Evolutionary conservation across 1,140 invertebrate species (phyloP).

Genomic region (Hypothenemus hampei): DNA sequence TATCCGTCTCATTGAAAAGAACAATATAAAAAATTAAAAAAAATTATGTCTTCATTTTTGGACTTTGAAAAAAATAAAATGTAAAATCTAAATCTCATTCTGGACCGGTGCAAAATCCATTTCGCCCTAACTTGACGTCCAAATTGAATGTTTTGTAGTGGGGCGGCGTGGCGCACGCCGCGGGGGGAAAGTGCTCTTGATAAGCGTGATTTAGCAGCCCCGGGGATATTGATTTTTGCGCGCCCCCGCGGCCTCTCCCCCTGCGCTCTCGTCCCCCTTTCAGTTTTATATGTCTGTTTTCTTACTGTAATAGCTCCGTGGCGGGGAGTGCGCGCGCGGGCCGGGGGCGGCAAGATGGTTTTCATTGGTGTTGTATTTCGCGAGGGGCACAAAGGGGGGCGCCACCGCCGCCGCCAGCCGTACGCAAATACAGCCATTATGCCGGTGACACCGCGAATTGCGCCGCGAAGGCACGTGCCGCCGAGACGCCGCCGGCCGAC

Average conservation of each 20-base stretch:
- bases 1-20: too few relatives aligned
- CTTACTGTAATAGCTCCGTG: slow-evolving; percentile 48
- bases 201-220: slow-evolving; percentile 68
- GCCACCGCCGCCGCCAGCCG: slow-evolving; percentile 28
- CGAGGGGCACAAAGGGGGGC: slow-evolving; percentile 29
- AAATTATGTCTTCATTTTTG: too few relatives aligned
- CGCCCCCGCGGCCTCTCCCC: slow-evolving; percentile 23
- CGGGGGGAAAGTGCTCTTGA: slow-evolving; percentile 62
- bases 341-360: slow-evolving; percentile 41
- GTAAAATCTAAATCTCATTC: slow-evolving; percentile 46
- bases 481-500: slow-evolving; percentile 41
- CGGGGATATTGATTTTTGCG: slow-evolving; percentile 66
- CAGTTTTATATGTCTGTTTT: slow-evolving; percentile 50
- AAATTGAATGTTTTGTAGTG: slow-evolving; percentile 49
- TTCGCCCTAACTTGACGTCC: slow-evolving; percentile 46
- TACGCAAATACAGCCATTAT: slow-evolving; percentile 47
- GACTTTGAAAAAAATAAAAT: slow-evolving; percentile 30
- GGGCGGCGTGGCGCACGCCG: slow-evolving; percentile 40
- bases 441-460: slow-evolving; percentile 34
- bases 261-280: slow-evolving; percentile 46
- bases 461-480: slow-evolving; percentile 20
- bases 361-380: slow-evolving; percentile 47
- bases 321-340: slow-evolving; percentile 42
- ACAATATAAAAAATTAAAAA: too few relatives aligned
- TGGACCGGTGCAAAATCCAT: slow-evolving; percentile 51